Base-by-base conservation (phyloP, 1,140 invertebrate species). In the Polypedilum vanderplanki region DNA sequence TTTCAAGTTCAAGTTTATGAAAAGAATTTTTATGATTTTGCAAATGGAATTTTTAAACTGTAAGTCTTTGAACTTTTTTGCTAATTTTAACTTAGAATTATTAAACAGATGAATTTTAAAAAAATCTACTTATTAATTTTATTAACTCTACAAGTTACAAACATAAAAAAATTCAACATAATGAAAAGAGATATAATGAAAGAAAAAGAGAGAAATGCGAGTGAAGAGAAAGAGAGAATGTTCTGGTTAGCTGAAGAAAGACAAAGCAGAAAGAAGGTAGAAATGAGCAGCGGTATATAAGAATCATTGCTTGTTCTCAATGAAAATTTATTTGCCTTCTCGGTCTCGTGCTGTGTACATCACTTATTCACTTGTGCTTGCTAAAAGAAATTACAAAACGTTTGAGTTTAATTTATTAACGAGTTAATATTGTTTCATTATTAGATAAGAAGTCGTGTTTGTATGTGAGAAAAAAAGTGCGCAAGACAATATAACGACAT, bases 291-390 rank as follows among this genome's bases (percentile, higher is more conserved):
- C 5, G 24, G 20, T 70, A 70, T 70, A 70, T 70, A 70, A 70
- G 65, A 57, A 70, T 70, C 65, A 12, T 9, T 8, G 65, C 18
- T 18, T 10, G 20, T 70, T 70, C 65, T 70, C 17, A 18, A 20
- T 70, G 18, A 18, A 20, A 70, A 70, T 70, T 70, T 70, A 70
- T 70, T 70, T 70, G 18, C 65, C 18, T 18, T 70, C 18, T 70
- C 18, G 65, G 18, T 20, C 65, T 70, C 65, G 17, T 70, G 65
- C 65, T 20, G 65, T 70, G 65, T 20, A 70, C 17, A 20, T 70
- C 65, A 33, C 24, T 33, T 33, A 33, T 33, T 33, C 24, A 33
- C 24, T 33, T 33, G 24, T 33, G 46, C 12, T 57, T 3, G 12
- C 46, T 1, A 57, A 57, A n/a, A 57, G n/a, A 57, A 12, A 57